Percentiles rank a stretch among this genome's conserved stretches.
Evolutionary conservation across 92 coral and sea anemone genomes (phyloP).

Genomic region (Galaxea fascicularis): DNA sequence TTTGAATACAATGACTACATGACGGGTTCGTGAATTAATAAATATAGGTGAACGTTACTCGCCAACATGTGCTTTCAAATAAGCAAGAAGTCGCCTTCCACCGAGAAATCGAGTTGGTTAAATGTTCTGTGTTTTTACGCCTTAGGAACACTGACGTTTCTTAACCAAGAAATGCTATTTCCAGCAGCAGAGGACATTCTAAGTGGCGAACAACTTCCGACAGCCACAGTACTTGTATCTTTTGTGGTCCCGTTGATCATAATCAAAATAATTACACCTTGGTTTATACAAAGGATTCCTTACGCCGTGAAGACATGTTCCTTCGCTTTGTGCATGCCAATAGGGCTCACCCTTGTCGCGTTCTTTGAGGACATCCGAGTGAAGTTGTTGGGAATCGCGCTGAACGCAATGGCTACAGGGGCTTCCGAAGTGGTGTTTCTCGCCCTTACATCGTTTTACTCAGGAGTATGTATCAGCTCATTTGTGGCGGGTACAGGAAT

Average conservation of each 20-base stretch:
- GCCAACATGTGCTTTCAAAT: no score
- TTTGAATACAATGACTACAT: no score
- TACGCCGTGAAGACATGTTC: conserved; percentile 57
- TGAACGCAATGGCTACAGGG: conserved; percentile 85
- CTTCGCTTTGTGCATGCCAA: conserved; percentile 57
- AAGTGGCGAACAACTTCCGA: conserved; percentile 74
- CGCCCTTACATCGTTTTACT: conserved; percentile 78
- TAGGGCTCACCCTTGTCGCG: conserved; percentile 68
- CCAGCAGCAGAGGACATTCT: conserved; percentile 82
- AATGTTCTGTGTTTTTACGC: conserved; percentile 63
- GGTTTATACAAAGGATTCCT: conserved; percentile 78
- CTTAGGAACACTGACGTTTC: conserved; percentile 77
- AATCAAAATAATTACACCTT: conserved; percentile 70
- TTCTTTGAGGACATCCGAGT: conserved; percentile 41
- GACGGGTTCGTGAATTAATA: no score
- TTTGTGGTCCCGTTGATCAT: conserved; percentile 78
- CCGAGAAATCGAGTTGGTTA: background rate
- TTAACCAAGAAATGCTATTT: conserved; percentile 80
- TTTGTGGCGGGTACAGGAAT: conserved; percentile 87
- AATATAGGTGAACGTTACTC: no score
- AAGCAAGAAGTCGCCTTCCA: background rate
- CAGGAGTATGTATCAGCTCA: conserved; percentile 79
- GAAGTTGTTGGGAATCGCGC: conserved; percentile 75
- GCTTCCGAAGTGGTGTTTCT: conserved; percentile 72
- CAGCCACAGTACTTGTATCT: conserved; percentile 69